Evolutionary conservation across 1,140 invertebrate species (phyloP), one percentile per base, ranked within the genome.

Genomic region (Cepaea nemoralis): DNA sequence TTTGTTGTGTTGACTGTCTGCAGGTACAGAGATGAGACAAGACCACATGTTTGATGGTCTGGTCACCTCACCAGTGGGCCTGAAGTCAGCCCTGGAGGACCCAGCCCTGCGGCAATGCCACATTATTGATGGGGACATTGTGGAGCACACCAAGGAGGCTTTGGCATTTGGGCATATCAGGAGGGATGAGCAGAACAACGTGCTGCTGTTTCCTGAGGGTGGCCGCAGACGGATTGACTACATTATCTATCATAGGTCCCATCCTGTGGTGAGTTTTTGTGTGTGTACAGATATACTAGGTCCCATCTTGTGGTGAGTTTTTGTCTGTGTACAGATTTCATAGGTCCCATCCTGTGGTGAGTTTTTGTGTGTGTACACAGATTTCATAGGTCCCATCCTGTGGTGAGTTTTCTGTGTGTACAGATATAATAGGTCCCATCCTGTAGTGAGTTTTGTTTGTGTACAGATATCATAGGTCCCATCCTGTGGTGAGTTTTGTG

Each of bases 201-300:
- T 80, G 22, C 33, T 48, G 24, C 22, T 39, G 22, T 33, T 77
- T 14, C 75, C 78, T 59, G 82, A 84, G 40, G 86, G 85, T 63
- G 86, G 86, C 37, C 75, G 79, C 33, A 69, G 86, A 31, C 78
- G 86, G 42, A 85, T 86, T 45, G 86, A 87, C 83, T 67, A 81
- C 35, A 84, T 87, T 19, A 27, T 85, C 22, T 82, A 77, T 71
- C 63, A 81, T 59, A 85, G 82, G 55, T 48, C 73, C 24, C 67
- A 70, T 48, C 81, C 80, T 33, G 37, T 83, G 76, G 85, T 86
- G 79, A 83, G 79, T 76, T 40, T n/a, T n/a, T n/a, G n/a, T n/a
- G n/a, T n/a, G n/a, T n/a, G n/a, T n/a, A n/a, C n/a, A 27, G 12
- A n/a, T n/a, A n/a, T n/a, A n/a, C n/a, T n/a, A n/a, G n/a, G n/a